Base-by-base conservation (phyloP, 2,888 invertebrate genomes). In the Trachelus stipa region DNA sequence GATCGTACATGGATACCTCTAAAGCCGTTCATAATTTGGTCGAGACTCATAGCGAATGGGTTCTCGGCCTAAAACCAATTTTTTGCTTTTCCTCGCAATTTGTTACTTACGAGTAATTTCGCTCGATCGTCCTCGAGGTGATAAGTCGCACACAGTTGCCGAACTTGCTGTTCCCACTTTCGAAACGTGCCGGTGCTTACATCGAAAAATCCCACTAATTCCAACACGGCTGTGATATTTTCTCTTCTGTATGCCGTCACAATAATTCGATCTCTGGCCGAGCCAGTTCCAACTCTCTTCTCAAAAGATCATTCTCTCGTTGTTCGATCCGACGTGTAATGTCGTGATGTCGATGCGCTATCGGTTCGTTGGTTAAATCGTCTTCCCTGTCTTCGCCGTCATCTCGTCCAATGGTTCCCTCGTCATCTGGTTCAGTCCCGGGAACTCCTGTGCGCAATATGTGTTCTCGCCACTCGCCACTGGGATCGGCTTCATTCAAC, bases 281-380 rank as follows among this genome's bases (percentile, higher is more conserved):
- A 12, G 56, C 75, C 9, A 79, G 34, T 30, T 77, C 78, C 15
- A 78, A 73, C 34, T 81, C 79, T 2, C 79, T 56, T 78, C 78
- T 76, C 37, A 81, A 71, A 12, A 81, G 69, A 15, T 79, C 76
- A 23, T 75, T 79, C 56, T 78, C 78, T 33, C 33, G 33, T 2
- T 34, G 11, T 34, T 34, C 34, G 1, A 11, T 34, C 11, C 11
- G 11, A 34, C 11, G 34, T 34, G 34, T 34, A 1, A 34, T 34
- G 34, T 34, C 11, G 34, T 1, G 11, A 34, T 34, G 11, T 0
- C 34, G 34, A 34, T 0, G 34, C 34, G 11, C 34, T 34, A 34
- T 1, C 34, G 34, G 0, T 34, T 34, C 34, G 1, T 34, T 11
- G 11, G 34, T 1, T 11, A 11, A 11, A 34, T 34, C 11, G 34